A percentile compares a stretch with the other conserved stretches of the same genome.
Conservation (phyloP, 2,797 vertebrate species). For the Mus caroli region DNA sequence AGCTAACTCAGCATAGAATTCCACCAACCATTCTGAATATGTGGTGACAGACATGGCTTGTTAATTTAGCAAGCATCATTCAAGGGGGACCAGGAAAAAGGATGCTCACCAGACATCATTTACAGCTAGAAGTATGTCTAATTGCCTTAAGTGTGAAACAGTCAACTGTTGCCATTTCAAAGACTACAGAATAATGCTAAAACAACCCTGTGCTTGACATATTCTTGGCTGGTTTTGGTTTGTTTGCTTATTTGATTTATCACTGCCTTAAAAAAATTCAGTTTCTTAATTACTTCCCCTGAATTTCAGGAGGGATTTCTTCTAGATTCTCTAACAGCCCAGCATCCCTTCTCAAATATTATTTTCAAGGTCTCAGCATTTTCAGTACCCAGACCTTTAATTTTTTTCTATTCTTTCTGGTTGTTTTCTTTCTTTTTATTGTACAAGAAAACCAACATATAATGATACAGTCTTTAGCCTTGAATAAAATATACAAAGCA, state of each 20-base stretch:
- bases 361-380: background rate
- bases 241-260: background rate
- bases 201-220: background rate
- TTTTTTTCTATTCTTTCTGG: background rate
- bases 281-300: slow-evolving; percentile 30
- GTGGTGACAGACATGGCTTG: slow-evolving; percentile 5
- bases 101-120: background rate
- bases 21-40: background rate
- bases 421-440: background rate
- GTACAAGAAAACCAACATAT: background rate
- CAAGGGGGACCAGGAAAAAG: background rate
- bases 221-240: slow-evolving; percentile 2
- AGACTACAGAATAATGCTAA: background rate
- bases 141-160: background rate
- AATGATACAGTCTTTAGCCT: background rate
- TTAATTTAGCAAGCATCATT: background rate
- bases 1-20: background rate
- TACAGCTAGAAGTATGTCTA: background rate
- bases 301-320: background rate
- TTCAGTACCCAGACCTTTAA: background rate
- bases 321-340: background rate
- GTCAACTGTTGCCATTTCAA: background rate
- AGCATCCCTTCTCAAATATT: rapidly evolving
- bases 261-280: background rate
- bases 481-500: slow-evolving; percentile 27